Evolutionary conservation across 2,888 invertebrate species (phyloP), one percentile per base, ranked within the genome.

Genomic region (Parapristionchus giblindavisi): DNA sequence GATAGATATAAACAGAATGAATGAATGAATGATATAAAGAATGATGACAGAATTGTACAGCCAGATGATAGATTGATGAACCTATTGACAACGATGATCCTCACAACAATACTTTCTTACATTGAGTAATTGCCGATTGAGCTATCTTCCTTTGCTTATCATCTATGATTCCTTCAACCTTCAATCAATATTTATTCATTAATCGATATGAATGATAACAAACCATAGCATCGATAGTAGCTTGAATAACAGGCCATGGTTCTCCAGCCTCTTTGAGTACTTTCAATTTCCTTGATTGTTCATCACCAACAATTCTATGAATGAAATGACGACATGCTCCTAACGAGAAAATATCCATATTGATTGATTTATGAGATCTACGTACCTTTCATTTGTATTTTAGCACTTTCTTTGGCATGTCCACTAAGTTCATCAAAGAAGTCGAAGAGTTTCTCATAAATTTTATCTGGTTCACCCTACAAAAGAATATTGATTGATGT

Each of bases 331-430:
- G 68, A 52, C 68, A 68, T 36, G 68, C 68, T 5, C 52, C 68
- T 68, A 24, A 63, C 8, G n/a, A 14, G 24, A 8, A 24, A 14
- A 1, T 4, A 32, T 34, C 34, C 27, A 29, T 8, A 58, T 29
- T 58, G 29, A 6, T 14, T 29, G 14, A 17, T 58, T 29, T 5
- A 6, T 14, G 34, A 29, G 8, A 29, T 21, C 48, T 6, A 24
- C 24, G 1, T 36, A 68, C 65, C 58, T n/a, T 68, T 76, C 43
- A 72, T 65, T 24, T 77, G 77, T 34, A 76, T 76, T 24, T 24
- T 56, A 8, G 78, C 80, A 51, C 65, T 43, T 21, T 74, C 74
- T 54, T 78, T 78, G 66, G 77, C 75, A 24, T 76, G 51, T 32
- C 73, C 81, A 36, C 81, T 78, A 14, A 65, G 66, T 14, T 74